Conservation (phyloP, 2,113 vertebrate genomes). For the Petrocephalus microphthalmus region DNA sequence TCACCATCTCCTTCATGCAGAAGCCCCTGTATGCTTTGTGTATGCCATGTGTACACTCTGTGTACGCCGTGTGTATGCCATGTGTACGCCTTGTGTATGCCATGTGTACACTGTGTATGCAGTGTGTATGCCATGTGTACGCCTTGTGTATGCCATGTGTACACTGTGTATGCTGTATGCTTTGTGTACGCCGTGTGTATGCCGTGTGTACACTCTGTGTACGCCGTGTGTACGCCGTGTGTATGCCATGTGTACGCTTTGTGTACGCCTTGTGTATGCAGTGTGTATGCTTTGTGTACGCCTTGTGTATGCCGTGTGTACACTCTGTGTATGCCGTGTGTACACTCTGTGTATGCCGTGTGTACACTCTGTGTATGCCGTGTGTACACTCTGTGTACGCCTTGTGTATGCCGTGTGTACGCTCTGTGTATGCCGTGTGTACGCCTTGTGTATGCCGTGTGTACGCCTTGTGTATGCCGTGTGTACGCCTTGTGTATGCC, state of each 20-base stretch:
- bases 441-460: background rate
- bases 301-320: background rate
- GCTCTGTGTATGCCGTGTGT: background rate
- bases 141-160: background rate
- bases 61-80: background rate
- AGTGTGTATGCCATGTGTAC: background rate
- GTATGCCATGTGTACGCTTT: no score
- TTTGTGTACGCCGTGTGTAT: background rate
- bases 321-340: background rate
- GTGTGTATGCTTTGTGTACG: no score
- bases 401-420: background rate
- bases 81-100: background rate
- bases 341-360: background rate
- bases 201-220: background rate
- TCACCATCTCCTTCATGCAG: background rate
- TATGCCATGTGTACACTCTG: no score
- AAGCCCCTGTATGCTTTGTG: background rate
- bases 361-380: no score
- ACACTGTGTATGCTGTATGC: background rate
- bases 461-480: background rate
- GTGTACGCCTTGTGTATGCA: background rate
- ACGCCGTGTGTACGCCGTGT: background rate
- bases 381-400: background rate
- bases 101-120: background rate
- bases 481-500: background rate